phyloP scores from a whole-genome alignment of 2,888 invertebrate genomes.

The Galerucella nymphaeae region DNA sequence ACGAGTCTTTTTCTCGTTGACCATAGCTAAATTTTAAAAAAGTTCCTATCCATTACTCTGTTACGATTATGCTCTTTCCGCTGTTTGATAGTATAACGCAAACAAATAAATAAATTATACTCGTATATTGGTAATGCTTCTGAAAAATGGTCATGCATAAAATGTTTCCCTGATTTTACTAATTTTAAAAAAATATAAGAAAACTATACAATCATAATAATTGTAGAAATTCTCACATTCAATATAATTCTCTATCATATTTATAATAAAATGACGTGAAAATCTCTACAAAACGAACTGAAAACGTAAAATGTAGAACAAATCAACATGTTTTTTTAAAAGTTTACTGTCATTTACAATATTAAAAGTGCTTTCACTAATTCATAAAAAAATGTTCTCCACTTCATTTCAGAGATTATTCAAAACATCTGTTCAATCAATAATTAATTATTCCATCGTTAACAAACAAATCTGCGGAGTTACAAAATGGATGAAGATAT shows the following conservation, averaged over 20 bases:
- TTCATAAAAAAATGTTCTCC: conserved; percentile 48
- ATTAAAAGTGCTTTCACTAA: conserved; percentile 46
- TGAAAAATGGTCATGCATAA: neutral
- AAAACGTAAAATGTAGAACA: conserved; percentile 41
- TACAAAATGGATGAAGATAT: conserved; percentile 8
- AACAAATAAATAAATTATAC: conserved; percentile 3
- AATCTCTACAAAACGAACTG: conserved; percentile 50
- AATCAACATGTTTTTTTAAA: conserved; percentile 43
- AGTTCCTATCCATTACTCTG: neutral
- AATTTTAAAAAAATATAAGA: conserved; percentile 51
- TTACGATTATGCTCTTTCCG: conserved; percentile 10
- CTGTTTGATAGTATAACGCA: conserved; percentile 7
- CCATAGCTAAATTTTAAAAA: too few species aligned
- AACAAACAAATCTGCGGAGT: conserved; percentile 12
- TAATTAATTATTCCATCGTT: conserved; percentile 8
- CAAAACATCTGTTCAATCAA: conserved; percentile 42
- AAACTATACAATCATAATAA: conserved; percentile 55
- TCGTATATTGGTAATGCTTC: neutral
- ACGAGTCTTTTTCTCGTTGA: too few species aligned
- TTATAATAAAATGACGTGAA: conserved; percentile 54
- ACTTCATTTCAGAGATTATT: conserved; percentile 43
- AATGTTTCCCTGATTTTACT: conserved; percentile 49
- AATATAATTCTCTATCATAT: conserved; percentile 54
- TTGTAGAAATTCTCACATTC: conserved; percentile 54
- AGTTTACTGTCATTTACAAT: conserved; percentile 45